Evolutionary conservation across 2,888 invertebrate genomes (phyloP).

Genomic region (Anorthoa munda): DNA sequence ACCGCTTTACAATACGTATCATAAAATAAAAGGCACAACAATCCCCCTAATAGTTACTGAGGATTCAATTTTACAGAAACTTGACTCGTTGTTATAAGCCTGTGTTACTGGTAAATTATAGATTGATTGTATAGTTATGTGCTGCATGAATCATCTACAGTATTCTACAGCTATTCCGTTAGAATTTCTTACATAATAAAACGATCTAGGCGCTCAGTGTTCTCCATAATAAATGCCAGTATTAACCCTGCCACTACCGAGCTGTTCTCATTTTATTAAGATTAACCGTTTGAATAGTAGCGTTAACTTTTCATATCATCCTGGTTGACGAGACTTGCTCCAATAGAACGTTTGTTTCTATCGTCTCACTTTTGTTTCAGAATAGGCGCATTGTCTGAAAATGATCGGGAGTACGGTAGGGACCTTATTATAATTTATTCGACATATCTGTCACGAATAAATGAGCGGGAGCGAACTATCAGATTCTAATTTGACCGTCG

Average conservation of each 20-base stretch:
- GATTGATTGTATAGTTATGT: conserved; percentile 38
- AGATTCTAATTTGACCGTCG: conserved; percentile 67
- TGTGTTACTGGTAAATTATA: conserved; percentile 39
- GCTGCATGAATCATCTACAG: conserved; percentile 55
- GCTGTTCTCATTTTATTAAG: conserved; percentile 43
- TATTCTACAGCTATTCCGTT: conserved; percentile 47
- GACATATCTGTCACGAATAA: conserved; percentile 59
- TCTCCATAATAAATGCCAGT: conserved; percentile 56
- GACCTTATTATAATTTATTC: conserved; percentile 45
- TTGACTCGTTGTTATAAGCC: conserved; percentile 28
- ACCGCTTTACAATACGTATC: conserved; percentile 59
- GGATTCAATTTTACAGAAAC: conserved; percentile 39
- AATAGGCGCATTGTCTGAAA: conserved; percentile 7
- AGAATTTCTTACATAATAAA: conserved; percentile 60
- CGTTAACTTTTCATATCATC: conserved; percentile 38
- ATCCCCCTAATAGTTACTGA: conserved; percentile 46
- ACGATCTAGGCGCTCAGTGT: conserved; percentile 50
- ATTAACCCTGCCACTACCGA: conserved; percentile 55
- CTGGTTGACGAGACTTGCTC: conserved; percentile 37
- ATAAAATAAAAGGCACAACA: conserved; percentile 59
- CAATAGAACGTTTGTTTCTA: conserved; percentile 18
- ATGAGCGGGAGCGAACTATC: conserved; percentile 59
- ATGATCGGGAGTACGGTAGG: conserved; percentile 4
- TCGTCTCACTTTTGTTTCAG: not conserved
- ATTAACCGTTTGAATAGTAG: conserved; percentile 35